phyloP scores from a whole-genome alignment of 2,797 vertebrate genomes.

The Tangara arthus region DNA sequence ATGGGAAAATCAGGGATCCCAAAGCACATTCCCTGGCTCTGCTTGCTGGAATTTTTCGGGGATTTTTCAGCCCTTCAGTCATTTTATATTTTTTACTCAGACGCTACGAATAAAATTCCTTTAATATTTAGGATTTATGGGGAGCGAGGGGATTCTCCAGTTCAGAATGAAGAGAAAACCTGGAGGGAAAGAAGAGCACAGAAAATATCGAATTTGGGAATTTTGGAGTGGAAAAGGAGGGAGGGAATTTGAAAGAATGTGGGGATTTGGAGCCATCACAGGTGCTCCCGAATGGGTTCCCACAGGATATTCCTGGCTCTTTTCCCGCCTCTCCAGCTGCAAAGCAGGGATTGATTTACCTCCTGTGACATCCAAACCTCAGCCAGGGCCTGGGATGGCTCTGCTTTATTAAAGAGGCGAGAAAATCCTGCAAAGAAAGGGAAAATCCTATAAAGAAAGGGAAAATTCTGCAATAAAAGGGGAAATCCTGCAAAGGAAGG shows the following conservation, averaged over 20 bases:
- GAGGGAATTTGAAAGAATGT: fast-evolving
- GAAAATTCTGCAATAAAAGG: not conserved
- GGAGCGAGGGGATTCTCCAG: fast-evolving
- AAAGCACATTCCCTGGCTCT: not conserved
- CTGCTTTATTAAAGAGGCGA: fast-evolving
- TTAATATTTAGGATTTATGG: not conserved
- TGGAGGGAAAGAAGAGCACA: not conserved
- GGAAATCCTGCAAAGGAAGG: fast-evolving
- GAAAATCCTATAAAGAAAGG: not conserved
- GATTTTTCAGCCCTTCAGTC: not conserved
- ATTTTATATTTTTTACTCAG: not conserved
- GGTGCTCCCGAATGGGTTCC: not conserved
- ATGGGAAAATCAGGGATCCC: not conserved
- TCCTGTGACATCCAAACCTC: not conserved
- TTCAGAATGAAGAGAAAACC: fast-evolving
- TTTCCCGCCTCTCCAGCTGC: not conserved
- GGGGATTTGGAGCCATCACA: fast-evolving
- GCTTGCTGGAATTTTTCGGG: not conserved
- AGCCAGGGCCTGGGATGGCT: not conserved
- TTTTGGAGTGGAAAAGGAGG: fast-evolving
- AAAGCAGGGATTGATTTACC: not conserved
- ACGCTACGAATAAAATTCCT: not conserved
- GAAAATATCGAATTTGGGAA: not conserved
- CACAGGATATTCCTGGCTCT: not conserved
- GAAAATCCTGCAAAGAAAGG: not conserved